Conservation (phyloP, 2,113 vertebrate species). For the Casuarius casuarius region DNA sequence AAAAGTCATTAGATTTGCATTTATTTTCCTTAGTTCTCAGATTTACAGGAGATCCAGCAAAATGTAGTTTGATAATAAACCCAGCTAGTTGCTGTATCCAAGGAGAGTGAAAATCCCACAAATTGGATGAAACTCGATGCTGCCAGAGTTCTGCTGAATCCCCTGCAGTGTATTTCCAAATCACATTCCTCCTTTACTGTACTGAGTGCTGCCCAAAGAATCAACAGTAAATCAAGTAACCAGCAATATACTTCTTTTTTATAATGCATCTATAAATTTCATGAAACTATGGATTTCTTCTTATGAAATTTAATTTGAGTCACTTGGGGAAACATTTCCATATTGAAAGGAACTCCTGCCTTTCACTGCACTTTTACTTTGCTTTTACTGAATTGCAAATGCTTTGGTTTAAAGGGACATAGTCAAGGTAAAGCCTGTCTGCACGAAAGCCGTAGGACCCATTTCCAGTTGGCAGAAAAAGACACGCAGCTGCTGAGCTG, state of each 20-base stretch:
- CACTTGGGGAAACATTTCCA: constrained; percentile 10
- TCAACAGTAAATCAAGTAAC: constrained; percentile 53
- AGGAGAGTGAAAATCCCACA: constrained; percentile 50
- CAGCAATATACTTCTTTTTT: background rate
- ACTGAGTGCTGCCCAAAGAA: constrained; percentile 22
- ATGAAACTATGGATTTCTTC: constrained; percentile 40
- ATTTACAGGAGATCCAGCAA: constrained; percentile 30
- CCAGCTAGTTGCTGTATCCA: constrained; percentile 11
- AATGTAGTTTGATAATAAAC: constrained; percentile 32
- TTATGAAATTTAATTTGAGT: constrained; percentile 49
- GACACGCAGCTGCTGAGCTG: background rate
- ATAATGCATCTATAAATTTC: constrained; percentile 18
- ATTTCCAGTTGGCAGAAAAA: constrained; percentile 44
- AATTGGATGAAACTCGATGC: constrained; percentile 54
- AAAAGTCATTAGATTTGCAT: constrained; percentile 13
- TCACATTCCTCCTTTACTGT: constrained; percentile 40
- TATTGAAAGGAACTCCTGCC: constrained; percentile 25
- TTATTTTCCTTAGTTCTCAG: constrained; percentile 38
- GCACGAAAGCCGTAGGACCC: background rate
- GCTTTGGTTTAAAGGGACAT: constrained; percentile 43
- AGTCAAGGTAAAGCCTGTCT: constrained; percentile 21
- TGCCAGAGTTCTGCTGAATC: constrained; percentile 25
- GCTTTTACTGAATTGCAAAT: background rate
- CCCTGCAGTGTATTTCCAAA: constrained; percentile 31
- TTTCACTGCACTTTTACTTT: constrained; percentile 19